Conservation (phyloP, 2,113 vertebrate genomes). For the Tenrec ecaudatus region DNA sequence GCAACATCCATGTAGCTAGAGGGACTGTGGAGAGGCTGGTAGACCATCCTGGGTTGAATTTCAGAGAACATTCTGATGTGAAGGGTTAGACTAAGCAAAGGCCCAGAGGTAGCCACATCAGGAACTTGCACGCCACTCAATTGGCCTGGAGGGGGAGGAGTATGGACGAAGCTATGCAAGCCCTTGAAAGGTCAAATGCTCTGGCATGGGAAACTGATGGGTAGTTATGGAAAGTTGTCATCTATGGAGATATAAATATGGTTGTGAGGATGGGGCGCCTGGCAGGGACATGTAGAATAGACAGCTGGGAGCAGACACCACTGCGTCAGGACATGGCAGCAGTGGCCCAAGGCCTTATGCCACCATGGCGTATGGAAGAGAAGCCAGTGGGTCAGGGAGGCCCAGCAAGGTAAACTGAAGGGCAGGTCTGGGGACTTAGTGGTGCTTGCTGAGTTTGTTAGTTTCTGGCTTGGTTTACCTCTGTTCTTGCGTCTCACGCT, state of each 20-base stretch:
- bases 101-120: background rate
- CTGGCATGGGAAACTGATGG: background rate
- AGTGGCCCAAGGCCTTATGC: background rate
- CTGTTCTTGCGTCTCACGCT: no score
- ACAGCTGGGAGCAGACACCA: background rate
- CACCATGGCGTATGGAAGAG: background rate
- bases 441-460: no score
- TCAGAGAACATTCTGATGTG: background rate
- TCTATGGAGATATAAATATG: background rate
- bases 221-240: background rate
- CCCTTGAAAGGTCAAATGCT: background rate
- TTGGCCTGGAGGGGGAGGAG: background rate
- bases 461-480: no score
- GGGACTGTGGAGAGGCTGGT: background rate
- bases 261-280: background rate
- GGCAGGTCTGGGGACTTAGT: background rate
- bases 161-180: accelerated
- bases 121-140: background rate
- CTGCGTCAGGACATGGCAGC: accelerated
- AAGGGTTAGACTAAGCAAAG: background rate
- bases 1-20: background rate
- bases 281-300: background rate
- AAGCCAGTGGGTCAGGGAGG: accelerated
- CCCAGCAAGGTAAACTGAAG: background rate
- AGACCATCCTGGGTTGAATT: background rate